Percentiles rank a stretch among this genome's conserved stretches.
Evolutionary conservation across 2,113 vertebrate genomes (phyloP).

Genomic region (Sander vitreus): DNA sequence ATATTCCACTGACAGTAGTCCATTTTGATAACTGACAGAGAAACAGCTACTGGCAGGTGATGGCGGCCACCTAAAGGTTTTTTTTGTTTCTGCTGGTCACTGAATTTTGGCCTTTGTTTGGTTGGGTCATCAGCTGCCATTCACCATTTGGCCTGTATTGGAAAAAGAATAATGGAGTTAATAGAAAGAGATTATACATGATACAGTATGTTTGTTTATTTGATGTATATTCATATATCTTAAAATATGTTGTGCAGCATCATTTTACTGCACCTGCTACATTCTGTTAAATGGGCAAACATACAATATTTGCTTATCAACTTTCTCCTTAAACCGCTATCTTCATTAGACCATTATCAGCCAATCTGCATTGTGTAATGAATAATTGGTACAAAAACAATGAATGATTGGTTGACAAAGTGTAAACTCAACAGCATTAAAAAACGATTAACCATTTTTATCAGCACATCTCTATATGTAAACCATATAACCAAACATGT

Average conservation of each 20-base stretch:
- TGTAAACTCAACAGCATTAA: not conserved
- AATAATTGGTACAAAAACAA: not conserved
- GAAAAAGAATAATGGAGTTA: not conserved
- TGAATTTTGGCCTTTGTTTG: not conserved
- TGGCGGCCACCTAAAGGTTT: not conserved
- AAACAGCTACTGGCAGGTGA: not conserved
- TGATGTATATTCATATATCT: not conserved
- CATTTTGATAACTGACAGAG: not conserved
- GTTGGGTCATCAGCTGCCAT: not conserved
- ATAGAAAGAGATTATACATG: not conserved
- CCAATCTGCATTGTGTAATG: not conserved
- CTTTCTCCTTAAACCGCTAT: not conserved
- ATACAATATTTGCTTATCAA: not conserved
- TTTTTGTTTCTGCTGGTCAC: constrained; percentile 3
- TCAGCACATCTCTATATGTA: not conserved
- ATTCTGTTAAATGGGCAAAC: not conserved
- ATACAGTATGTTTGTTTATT: constrained; percentile 12
- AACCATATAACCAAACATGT: not conserved
- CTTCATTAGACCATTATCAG: not conserved
- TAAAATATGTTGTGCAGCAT: not conserved
- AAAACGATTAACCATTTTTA: not conserved
- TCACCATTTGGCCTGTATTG: not conserved
- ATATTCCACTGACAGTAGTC: not conserved
- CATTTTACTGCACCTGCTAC: constrained; percentile 30
- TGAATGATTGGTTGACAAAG: not conserved